Evolutionary conservation across 2,888 invertebrate species (phyloP).

Genomic region (Spilarctia lutea): DNA sequence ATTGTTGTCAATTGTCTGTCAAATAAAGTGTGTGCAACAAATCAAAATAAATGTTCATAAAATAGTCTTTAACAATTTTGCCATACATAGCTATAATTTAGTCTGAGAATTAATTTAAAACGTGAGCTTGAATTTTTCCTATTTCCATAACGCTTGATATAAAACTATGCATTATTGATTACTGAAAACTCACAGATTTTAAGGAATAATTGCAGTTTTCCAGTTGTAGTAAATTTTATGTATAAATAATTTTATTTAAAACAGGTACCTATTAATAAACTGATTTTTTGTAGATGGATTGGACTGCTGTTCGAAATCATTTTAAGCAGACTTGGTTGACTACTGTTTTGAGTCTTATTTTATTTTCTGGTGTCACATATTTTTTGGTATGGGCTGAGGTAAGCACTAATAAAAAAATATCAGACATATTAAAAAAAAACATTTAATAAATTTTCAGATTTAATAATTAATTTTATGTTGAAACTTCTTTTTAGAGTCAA

Average conservation of each 20-base stretch:
- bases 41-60: no score
- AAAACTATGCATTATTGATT: not conserved
- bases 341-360: constrained; percentile 88
- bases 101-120: not conserved
- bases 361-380: constrained; percentile 89
- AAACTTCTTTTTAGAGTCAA: constrained; percentile 86
- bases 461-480: not conserved
- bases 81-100: not conserved
- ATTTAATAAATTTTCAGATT: not conserved
- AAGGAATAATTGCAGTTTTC: not conserved
- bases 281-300: constrained; percentile 69
- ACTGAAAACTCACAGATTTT: not conserved
- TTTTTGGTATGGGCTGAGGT: constrained; percentile 96
- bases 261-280: not conserved
- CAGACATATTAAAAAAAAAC: not conserved
- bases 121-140: not conserved
- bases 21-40: no score
- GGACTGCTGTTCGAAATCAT: constrained; percentile 80
- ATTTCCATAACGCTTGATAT: not conserved
- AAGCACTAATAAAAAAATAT: constrained; percentile 30
- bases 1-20: no score
- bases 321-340: constrained; percentile 91
- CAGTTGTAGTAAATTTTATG: not conserved
- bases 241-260: not conserved
- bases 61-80: not conserved